A percentile compares a stretch with the other conserved stretches of the same genome.
phyloP scores from a whole-genome alignment of 2,888 invertebrate species.

The Drosophila algonquin region DNA sequence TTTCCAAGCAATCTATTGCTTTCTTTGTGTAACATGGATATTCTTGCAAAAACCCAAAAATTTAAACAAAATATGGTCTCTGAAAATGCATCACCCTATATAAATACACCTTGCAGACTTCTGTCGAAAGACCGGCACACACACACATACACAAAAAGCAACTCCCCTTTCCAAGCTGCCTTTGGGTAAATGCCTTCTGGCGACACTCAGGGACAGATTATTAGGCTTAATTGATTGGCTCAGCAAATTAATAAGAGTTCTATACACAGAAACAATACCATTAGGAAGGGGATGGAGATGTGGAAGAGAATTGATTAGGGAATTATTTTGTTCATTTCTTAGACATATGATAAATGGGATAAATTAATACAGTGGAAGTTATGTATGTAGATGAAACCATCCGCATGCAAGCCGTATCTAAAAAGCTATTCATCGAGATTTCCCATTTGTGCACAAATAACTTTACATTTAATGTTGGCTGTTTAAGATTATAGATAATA shows the following conservation, averaged over 20 bases:
- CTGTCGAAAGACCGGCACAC: background rate
- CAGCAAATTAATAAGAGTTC: constrained; percentile 34
- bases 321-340: constrained; percentile 16
- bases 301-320: constrained; percentile 21
- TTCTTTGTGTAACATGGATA: background rate
- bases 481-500: too few species aligned
- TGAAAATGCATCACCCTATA: background rate
- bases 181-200: constrained; percentile 18
- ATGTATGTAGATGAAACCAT: background rate
- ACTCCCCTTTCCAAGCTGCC: background rate
- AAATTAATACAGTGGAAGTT: constrained; percentile 23
- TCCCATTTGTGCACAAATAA: too few species aligned
- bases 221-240: constrained; percentile 56
- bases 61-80: background rate
- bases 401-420: too few species aligned
- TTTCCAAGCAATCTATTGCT: background rate
- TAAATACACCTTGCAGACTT: background rate
- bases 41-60: too few species aligned
- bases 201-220: constrained; percentile 37
- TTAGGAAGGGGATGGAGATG: background rate
- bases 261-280: constrained; percentile 28
- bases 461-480: too few species aligned
- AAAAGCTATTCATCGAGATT: too few species aligned
- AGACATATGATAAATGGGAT: constrained; percentile 2
- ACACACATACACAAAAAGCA: background rate